Percentiles rank a stretch among this genome's conserved stretches.
phyloP scores from a whole-genome alignment of 2,797 vertebrate genomes.

The Gambelia wislizenii region DNA sequence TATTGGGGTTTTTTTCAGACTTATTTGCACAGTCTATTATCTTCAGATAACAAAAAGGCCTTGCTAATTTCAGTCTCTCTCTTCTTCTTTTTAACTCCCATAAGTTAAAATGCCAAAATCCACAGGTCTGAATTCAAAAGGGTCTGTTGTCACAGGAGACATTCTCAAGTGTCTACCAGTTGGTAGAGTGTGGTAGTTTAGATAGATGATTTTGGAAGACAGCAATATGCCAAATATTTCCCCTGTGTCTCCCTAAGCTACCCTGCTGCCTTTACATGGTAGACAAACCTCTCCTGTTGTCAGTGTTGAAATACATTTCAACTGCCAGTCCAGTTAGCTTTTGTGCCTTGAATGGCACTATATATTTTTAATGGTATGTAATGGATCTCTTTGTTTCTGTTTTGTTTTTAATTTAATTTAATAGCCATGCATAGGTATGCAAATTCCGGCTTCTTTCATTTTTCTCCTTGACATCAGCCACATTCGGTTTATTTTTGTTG shows the following conservation, averaged over 20 bases:
- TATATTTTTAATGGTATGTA: neutral
- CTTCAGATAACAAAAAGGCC: neutral
- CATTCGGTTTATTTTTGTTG: too few species aligned
- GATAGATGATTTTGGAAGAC: neutral
- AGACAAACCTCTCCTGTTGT: neutral
- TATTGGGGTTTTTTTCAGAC: accelerated
- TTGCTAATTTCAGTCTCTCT: neutral
- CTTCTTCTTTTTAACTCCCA: too few species aligned
- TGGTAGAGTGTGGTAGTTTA: neutral
- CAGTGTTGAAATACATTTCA: neutral
- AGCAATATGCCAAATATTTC: neutral
- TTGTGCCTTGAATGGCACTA: neutral
- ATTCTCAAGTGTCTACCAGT: neutral
- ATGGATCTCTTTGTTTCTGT: neutral
- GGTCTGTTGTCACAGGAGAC: neutral
- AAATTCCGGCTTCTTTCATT: neutral
- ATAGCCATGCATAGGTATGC: neutral
- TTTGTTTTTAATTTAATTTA: neutral
- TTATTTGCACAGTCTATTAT: neutral
- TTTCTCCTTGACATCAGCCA: too few species aligned
- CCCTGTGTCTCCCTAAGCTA: neutral
- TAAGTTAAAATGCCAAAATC: neutral
- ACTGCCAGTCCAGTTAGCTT: neutral
- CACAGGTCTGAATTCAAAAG: neutral
- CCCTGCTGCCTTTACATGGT: neutral